phyloP scores from a whole-genome alignment of 1,140 invertebrate species.

The Drosophila punjabiensis region DNA sequence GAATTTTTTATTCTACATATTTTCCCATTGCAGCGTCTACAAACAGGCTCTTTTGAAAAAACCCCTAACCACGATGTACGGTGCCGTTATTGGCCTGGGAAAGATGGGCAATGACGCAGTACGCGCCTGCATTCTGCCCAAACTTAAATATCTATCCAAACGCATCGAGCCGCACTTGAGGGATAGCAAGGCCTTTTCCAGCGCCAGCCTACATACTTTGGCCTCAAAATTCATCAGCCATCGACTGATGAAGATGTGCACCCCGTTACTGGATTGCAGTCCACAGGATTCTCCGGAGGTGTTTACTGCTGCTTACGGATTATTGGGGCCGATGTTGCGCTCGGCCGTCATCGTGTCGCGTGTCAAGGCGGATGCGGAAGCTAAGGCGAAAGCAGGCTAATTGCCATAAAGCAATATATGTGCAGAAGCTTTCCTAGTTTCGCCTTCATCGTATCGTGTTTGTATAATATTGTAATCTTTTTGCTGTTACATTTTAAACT shows the following conservation, averaged over 20 bases:
- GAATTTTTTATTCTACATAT: neutral
- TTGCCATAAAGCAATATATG: no score
- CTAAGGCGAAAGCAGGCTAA: neutral
- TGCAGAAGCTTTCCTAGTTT: no score
- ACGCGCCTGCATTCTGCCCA: constrained; percentile 31
- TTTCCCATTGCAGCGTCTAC: constrained; percentile 31
- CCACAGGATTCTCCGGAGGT: constrained; percentile 6
- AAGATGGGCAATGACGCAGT: constrained; percentile 46
- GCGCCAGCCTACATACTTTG: neutral
- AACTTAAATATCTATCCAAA: constrained; percentile 23
- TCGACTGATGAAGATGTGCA: constrained; percentile 47
- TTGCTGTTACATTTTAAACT: no score
- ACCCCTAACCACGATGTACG: constrained; percentile 44
- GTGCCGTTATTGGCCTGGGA: constrained; percentile 44
- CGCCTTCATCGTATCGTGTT: no score
- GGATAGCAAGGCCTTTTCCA: neutral
- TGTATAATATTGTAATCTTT: no score
- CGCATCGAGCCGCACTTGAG: constrained; percentile 21
- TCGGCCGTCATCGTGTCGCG: neutral
- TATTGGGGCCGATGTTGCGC: constrained; percentile 29
- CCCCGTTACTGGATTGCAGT: constrained; percentile 32
- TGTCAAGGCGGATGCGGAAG: neutral
- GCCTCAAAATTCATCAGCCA: constrained; percentile 46
- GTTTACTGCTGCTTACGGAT: constrained; percentile 23
- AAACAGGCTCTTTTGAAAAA: constrained; percentile 11